Percentiles rank a stretch among this genome's conserved stretches.
Evolutionary conservation across 2,888 invertebrate genomes (phyloP).

Genomic region (Chalcis sispes): DNA sequence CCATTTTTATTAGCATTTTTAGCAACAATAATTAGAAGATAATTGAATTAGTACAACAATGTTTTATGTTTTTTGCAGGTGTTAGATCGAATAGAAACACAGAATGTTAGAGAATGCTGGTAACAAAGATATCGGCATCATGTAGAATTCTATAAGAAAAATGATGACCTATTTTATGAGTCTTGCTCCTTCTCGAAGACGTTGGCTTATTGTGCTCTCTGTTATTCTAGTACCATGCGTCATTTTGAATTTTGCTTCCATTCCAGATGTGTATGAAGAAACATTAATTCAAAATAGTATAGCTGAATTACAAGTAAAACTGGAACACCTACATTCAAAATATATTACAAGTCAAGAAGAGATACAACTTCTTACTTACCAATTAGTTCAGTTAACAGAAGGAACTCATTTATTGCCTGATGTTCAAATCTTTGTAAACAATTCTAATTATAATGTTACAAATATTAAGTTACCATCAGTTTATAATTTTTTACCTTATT

Average conservation of each 20-base stretch:
- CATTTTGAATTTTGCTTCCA: slow-evolving; percentile 68
- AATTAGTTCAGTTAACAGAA: slow-evolving; percentile 76
- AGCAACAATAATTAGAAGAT: too few relatives aligned
- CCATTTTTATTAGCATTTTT: neutral
- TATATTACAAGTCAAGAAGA: slow-evolving; percentile 87
- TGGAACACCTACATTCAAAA: slow-evolving; percentile 88
- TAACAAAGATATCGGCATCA: slow-evolving; percentile 45
- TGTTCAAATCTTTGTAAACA: slow-evolving; percentile 73
- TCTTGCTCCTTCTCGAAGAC: slow-evolving; percentile 67
- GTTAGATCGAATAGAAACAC: neutral
- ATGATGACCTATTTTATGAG: slow-evolving; percentile 70
- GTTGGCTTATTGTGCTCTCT: slow-evolving; percentile 68
- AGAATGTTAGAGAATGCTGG: slow-evolving; percentile 35
- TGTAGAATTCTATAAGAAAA: slow-evolving; percentile 60
- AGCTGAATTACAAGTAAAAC: slow-evolving; percentile 86
- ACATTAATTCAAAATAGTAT: slow-evolving; percentile 76
- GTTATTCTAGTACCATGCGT: slow-evolving; percentile 70
- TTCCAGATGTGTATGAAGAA: slow-evolving; percentile 70
- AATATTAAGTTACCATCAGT: slow-evolving; percentile 85
- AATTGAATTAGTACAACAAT: neutral
- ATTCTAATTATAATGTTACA: slow-evolving; percentile 74
- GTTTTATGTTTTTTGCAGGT: slow-evolving; percentile 21
- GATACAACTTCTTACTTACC: slow-evolving; percentile 83
- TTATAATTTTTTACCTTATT: slow-evolving; percentile 91
- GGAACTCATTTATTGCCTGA: slow-evolving; percentile 70